These are phyloP conservation scores for Lamprotornis superbus DNA, from an alignment of 2,113 vertebrate species.

Conservation along the genomic window DNA sequence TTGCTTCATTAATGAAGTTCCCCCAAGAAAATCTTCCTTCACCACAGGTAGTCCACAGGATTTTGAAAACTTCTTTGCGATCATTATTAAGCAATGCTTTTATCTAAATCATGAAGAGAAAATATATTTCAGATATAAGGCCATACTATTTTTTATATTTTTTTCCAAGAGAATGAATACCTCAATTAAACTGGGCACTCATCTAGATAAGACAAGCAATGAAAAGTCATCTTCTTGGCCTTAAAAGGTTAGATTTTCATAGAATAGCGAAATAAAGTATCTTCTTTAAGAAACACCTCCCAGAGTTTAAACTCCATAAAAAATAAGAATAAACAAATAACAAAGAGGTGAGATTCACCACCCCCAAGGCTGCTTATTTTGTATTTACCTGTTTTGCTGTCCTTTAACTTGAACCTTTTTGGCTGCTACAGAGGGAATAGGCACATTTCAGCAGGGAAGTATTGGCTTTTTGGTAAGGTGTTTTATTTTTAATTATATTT, in stretches of 20 bases:
- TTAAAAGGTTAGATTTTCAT: background rate
- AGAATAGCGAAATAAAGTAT: background rate
- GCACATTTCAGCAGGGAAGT: background rate
- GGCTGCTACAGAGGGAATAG: background rate
- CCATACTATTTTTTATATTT: background rate
- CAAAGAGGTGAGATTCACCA: background rate
- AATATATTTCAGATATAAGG: background rate
- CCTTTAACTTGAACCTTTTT: background rate
- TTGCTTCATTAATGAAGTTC: constrained; percentile 81
- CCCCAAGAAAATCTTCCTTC: constrained; percentile 85
- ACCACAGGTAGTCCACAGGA: constrained; percentile 67
- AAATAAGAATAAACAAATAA: background rate
- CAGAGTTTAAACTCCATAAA: background rate
- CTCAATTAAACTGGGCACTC: background rate
- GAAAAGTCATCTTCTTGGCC: background rate
- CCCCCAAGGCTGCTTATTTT: background rate
- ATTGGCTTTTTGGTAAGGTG: background rate
- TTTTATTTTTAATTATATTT: background rate
- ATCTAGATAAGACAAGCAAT: background rate
- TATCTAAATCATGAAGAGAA: constrained; percentile 65
- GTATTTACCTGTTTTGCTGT: background rate
- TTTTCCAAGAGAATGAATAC: background rate
- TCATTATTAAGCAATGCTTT: constrained; percentile 81
- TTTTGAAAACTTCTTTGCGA: constrained; percentile 82
- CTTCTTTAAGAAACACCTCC: background rate